Percentiles rank a stretch among this genome's conserved stretches.
phyloP scores from a whole-genome alignment of 2,888 invertebrate genomes.

The Cetonia aurata region DNA sequence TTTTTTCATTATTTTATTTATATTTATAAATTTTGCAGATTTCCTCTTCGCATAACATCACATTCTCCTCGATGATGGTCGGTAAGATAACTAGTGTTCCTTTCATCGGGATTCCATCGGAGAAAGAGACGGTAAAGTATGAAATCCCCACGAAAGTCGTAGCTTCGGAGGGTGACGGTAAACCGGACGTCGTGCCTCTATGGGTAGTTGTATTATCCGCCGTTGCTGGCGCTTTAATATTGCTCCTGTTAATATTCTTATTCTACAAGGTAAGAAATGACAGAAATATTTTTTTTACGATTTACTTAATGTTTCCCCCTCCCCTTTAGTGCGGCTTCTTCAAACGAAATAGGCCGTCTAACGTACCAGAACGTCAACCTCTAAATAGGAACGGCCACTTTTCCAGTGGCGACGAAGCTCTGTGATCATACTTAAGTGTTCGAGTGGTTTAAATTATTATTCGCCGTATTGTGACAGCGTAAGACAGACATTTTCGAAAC shows the following conservation, averaged over 20 bases:
- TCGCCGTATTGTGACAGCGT: no score
- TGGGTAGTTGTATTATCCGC: constrained; percentile 91
- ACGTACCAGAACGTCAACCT: constrained; percentile 87
- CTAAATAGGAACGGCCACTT: constrained; percentile 81
- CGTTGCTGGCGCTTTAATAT: constrained; percentile 82
- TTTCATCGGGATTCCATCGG: constrained; percentile 76
- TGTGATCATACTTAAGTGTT: constrained; percentile 25
- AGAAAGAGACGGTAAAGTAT: constrained; percentile 71
- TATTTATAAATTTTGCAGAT: constrained; percentile 64
- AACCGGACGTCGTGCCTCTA: constrained; percentile 79
- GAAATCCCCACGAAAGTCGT: constrained; percentile 82
- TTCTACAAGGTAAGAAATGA: constrained; percentile 85
- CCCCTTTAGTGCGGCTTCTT: constrained; percentile 89
- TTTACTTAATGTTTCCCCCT: constrained; percentile 18
- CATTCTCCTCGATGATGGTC: constrained; percentile 81
- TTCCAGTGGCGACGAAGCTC: constrained; percentile 80
- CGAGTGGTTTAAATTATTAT: constrained; percentile 18
- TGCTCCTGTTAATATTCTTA: constrained; percentile 81
- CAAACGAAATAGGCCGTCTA: constrained; percentile 88
- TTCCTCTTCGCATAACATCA: constrained; percentile 70
- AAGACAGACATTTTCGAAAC: no score
- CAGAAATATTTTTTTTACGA: constrained; percentile 19
- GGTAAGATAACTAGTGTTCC: constrained; percentile 81
- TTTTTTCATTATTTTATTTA: not conserved
- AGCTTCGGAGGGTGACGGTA: constrained; percentile 73